Percentiles rank a stretch among this genome's conserved stretches.
These are phyloP conservation scores for Syngnathus typhle DNA, from an alignment of 2,113 vertebrate species.

Conservation along the genomic window DNA sequence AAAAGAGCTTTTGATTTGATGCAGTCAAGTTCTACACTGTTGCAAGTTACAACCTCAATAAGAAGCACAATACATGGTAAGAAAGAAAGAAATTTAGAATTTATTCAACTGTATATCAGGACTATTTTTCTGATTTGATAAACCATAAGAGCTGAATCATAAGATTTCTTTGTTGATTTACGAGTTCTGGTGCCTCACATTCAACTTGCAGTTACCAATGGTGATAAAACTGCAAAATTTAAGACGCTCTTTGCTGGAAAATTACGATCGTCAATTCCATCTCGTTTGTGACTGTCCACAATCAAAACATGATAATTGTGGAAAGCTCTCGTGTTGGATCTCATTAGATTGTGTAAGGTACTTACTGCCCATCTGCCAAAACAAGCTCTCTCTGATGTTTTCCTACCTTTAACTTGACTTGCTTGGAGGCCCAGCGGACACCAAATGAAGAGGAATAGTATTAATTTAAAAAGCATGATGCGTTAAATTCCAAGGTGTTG, in stretches of 20 bases:
- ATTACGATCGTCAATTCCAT: neutral
- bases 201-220: neutral
- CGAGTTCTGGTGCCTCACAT: neutral
- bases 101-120: no score
- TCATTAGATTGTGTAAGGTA: neutral
- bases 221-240: neutral
- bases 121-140: neutral
- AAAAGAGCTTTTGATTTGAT: neutral
- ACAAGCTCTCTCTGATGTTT: neutral
- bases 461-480: conserved; percentile 81
- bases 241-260: neutral
- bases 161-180: neutral
- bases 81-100: neutral
- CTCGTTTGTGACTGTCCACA: neutral
- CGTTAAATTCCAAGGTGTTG: conserved; percentile 50
- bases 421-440: conserved; percentile 80
- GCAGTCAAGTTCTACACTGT: neutral
- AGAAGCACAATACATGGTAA: neutral
- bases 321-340: neutral
- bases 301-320: neutral
- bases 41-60: neutral
- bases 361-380: neutral
- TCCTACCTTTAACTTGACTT: conserved; percentile 84
- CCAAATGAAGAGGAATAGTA: conserved; percentile 73
- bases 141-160: neutral